Percentiles rank a stretch among this genome's conserved stretches.
These are phyloP conservation scores for Nipponacmea schrenckii DNA, from an alignment of 2,888 invertebrate genomes.

Conservation along the genomic window DNA sequence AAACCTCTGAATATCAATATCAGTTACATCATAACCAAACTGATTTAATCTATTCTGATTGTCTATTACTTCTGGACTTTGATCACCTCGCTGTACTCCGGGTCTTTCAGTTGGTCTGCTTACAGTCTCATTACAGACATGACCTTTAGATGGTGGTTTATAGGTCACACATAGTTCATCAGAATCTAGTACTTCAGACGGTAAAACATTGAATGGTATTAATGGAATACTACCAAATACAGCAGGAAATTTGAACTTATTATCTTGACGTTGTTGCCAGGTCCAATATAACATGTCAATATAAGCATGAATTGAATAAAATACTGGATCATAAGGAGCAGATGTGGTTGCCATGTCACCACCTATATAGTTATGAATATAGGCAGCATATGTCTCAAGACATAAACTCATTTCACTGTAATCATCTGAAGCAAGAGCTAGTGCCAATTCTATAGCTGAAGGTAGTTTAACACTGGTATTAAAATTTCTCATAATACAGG, in stretches of 20 bases:
- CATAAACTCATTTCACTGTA: constrained; percentile 57
- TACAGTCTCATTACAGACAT: constrained; percentile 46
- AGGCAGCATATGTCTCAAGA: constrained; percentile 53
- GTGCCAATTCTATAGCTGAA: constrained; percentile 49
- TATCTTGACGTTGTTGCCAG: constrained; percentile 55
- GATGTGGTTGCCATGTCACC: constrained; percentile 58
- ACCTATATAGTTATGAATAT: constrained; percentile 56
- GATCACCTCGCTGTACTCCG: constrained; percentile 36
- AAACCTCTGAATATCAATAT: constrained; percentile 53
- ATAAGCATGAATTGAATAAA: constrained; percentile 55
- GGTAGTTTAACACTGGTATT: constrained; percentile 55
- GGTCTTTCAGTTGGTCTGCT: constrained; percentile 7
- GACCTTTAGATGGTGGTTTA: constrained; percentile 46
- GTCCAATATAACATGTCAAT: constrained; percentile 59
- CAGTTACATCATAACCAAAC: constrained; percentile 53
- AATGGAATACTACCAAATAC: constrained; percentile 57
- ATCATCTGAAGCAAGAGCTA: constrained; percentile 54
- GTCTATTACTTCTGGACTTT: constrained; percentile 32
- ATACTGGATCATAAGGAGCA: constrained; percentile 58
- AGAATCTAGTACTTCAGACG: constrained; percentile 52
- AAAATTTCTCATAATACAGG: constrained; percentile 60
- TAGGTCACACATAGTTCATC: constrained; percentile 55
- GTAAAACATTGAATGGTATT: constrained; percentile 58
- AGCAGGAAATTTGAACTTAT: constrained; percentile 56
- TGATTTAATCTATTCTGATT: constrained; percentile 41